Evolutionary conservation across 2,797 vertebrate species (phyloP), one percentile per base, ranked within the genome.

Genomic region (Heterohyrax brucei): DNA sequence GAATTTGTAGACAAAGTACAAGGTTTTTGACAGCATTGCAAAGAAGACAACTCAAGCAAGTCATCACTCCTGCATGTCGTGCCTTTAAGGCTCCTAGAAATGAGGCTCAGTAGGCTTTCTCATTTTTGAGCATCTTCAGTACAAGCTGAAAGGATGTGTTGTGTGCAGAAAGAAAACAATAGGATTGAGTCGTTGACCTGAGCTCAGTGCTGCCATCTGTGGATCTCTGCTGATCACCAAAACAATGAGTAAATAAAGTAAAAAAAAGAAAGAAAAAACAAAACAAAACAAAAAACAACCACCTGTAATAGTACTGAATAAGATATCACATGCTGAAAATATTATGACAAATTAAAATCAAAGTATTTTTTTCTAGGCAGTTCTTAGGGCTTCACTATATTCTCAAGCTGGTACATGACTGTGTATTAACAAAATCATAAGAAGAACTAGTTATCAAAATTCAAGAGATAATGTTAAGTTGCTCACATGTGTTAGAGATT

Each of bases 261-360:
- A 39, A 39, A 39, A 39, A 39, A 39, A 39, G 39, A 39, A 39
- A 39, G 39, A 39, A 39, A 39, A 39, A 39, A 39, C 39, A 39
- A 39, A 39, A 39, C 39, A 39, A 39, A 39, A 39, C 39, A 39
- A 39, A 39, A 39, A 39, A 39, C 39, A 39, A 39, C 39, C 39
- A 39, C 46, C 1, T 72, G 50, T 76, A 89, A 87, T 24, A 56
- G 13, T 33, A 87, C 53, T 90, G 30, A 85, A 85, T 56, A 87
- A 95, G 91, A 80, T 93, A 68, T 10, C 21, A 33, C 5, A 64
- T 62, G 3, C 21, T 81, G 66, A 91, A 91, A 26, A 22, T 91
- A 50, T 44, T 88, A 7, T 59, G 22, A 90, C 73, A 89, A 33
- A 68, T 84, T 66, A 44, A 95, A 96, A 66, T 83, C 0, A 86